phyloP scores from a whole-genome alignment of 2,113 vertebrate species.

The Stigmatopora nigra region DNA sequence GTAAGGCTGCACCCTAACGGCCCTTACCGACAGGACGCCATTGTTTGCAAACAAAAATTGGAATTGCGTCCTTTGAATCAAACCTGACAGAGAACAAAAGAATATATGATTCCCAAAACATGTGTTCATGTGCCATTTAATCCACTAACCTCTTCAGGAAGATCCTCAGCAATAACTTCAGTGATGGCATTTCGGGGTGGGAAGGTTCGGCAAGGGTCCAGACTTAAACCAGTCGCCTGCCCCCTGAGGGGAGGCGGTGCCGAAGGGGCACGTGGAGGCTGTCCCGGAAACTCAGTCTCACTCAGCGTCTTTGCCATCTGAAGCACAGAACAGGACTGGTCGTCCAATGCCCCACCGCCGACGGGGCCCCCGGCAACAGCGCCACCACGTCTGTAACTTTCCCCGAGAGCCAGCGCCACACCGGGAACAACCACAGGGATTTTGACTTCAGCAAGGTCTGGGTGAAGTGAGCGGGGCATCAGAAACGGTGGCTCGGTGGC shows the following conservation, averaged over 20 bases:
- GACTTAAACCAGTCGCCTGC: constrained; percentile 45
- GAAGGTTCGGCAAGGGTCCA: constrained; percentile 77
- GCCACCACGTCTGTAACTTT: constrained; percentile 58
- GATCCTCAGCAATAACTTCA: constrained; percentile 88
- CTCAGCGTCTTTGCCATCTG: constrained; percentile 94
- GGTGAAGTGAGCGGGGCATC: constrained; percentile 60
- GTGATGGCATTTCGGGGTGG: constrained; percentile 81
- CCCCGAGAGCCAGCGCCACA: constrained; percentile 34
- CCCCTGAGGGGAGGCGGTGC: constrained; percentile 53
- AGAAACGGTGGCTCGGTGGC: constrained; percentile 56
- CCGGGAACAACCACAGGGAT: constrained; percentile 42
- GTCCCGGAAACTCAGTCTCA: constrained; percentile 80
- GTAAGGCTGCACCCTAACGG: too few relatives aligned
- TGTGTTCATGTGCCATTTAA: not conserved
- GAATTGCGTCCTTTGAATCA: not conserved
- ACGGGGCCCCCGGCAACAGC: constrained; percentile 32
- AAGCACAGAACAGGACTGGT: constrained; percentile 91
- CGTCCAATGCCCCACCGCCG: constrained; percentile 65
- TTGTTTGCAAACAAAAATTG: not conserved
- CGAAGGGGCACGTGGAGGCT: constrained; percentile 59
- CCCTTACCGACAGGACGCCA: too few relatives aligned
- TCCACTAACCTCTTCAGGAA: constrained; percentile 80
- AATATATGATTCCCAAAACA: not conserved
- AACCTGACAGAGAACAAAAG: not conserved
- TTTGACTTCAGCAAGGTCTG: constrained; percentile 66